Percentiles rank a stretch among this genome's conserved stretches.
phyloP scores from a whole-genome alignment of 2,113 vertebrate species.

The Motacilla tschutschensis region DNA sequence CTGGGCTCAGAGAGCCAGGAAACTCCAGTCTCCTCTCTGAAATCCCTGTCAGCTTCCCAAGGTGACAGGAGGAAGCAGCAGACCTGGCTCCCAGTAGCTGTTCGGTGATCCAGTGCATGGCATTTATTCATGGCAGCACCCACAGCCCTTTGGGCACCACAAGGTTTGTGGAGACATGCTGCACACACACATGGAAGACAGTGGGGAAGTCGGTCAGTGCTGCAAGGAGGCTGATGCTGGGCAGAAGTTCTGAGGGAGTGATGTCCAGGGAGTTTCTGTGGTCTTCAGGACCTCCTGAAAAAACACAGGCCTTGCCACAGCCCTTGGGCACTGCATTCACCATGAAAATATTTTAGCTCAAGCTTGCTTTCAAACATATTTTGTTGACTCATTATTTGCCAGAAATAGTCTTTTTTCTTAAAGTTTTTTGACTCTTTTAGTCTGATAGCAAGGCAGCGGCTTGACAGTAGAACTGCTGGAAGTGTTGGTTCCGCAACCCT shows the following conservation, averaged over 20 bases:
- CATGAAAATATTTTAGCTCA: background rate
- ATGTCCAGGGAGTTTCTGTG: background rate
- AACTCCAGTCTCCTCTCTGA: rapidly evolving
- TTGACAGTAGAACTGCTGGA: background rate
- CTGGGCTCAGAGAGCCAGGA: rapidly evolving
- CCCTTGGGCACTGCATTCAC: background rate
- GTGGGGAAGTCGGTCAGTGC: too few relatives aligned
- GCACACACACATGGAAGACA: rapidly evolving
- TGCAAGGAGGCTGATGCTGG: background rate
- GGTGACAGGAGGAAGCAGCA: rapidly evolving
- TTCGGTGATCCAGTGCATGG: rapidly evolving
- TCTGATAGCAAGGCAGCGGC: background rate
- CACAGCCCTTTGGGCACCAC: rapidly evolving
- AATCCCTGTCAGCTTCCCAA: background rate
- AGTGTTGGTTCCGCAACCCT: background rate
- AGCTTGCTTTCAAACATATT: background rate
- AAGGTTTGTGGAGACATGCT: rapidly evolving
- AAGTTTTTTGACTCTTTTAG: background rate
- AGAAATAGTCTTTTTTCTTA: background rate
- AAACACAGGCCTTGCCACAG: background rate
- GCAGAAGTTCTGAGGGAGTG: background rate
- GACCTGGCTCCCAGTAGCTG: background rate
- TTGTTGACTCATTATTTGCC: background rate
- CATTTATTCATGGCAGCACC: background rate
- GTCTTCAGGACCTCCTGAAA: background rate